phyloP scores from a whole-genome alignment of 1,140 invertebrate species.

The Phymorhynchus buccinoides region DNA sequence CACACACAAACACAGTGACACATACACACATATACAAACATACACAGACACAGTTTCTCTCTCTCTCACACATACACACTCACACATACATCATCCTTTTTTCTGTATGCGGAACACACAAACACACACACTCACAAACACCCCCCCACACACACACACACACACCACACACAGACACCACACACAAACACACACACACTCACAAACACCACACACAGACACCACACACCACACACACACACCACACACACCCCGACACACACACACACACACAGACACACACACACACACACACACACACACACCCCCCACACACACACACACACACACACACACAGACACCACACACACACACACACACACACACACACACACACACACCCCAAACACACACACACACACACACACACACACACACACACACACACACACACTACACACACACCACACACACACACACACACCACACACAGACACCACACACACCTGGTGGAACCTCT shows the following conservation, averaged over 20 bases:
- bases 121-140: no score
- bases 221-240: neutral
- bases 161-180: no score
- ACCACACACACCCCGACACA: neutral
- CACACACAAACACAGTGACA: no score
- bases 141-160: no score
- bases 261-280: neutral
- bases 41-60: no score
- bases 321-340: neutral
- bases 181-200: neutral
- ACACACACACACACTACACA: neutral
- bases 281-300: conserved; percentile 69
- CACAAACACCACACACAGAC: neutral
- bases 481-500: conserved; percentile 78
- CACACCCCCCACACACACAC: conserved; percentile 79
- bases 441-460: neutral
- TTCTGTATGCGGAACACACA: no score
- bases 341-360: neutral
- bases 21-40: no score
- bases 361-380: neutral
- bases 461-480: no score
- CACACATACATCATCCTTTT: no score
- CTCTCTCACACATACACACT: no score
- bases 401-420: neutral
- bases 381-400: neutral